phyloP scores from a whole-genome alignment of 2,888 invertebrate species.

The Protonemura montana region DNA sequence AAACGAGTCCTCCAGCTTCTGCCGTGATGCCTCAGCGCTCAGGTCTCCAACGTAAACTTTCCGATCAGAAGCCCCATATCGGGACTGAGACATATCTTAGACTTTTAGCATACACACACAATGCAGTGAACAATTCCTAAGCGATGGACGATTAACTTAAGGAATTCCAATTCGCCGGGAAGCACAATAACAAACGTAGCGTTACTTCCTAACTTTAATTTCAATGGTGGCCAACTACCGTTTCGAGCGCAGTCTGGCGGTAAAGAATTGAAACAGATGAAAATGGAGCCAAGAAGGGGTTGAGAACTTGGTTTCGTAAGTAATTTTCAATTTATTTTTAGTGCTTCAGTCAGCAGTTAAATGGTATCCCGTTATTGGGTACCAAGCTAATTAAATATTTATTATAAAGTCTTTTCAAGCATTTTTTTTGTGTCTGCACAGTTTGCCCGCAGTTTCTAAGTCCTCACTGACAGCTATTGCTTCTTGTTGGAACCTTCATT shows the following conservation, averaged over 20 bases:
- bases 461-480: not conserved
- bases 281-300: slow-evolving; percentile 12
- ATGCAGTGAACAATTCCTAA: not conserved
- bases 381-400: too few relatives aligned
- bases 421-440: not conserved
- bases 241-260: not conserved
- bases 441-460: not conserved
- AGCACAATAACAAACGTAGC: slow-evolving; percentile 12
- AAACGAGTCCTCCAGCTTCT: slow-evolving; percentile 92
- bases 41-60: slow-evolving; percentile 97
- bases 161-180: not conserved
- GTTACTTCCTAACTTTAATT: not conserved
- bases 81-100: slow-evolving; percentile 18
- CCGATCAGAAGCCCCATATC: slow-evolving; percentile 70
- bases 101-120: not conserved
- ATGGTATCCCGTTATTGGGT: not conserved
- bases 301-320: not conserved
- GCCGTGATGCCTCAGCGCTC: slow-evolving; percentile 82
- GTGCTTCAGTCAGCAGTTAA: not conserved
- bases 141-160: not conserved
- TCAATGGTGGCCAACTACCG: not conserved
- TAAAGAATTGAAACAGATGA: not conserved
- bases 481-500: not conserved
- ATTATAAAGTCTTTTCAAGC: too few relatives aligned
- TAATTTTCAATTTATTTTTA: not conserved